Evolutionary conservation across 64 coral and sea anemone species (phyloP), one percentile per base, ranked within the genome.

Genomic region (Pocillopora verrucosa): DNA sequence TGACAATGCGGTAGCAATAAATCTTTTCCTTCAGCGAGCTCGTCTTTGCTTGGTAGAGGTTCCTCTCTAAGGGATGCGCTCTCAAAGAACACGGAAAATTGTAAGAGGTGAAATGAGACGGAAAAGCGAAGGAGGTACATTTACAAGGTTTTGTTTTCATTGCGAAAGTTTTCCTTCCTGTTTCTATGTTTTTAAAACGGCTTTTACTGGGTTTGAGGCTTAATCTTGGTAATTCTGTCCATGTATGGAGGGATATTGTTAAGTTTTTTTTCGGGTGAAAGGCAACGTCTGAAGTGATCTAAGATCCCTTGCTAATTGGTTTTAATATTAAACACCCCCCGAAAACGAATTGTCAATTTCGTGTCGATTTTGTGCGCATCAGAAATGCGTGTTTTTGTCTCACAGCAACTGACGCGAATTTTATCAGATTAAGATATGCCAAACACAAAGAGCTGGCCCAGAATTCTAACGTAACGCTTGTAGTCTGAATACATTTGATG

Each of bases 361-460:
- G 35, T 67, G 80, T 83, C 34, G 7, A 83, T 83, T 83, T 83
- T 67, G 22, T 20, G n/a, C 36, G 65, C 82, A 70, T 62, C 59
- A 61, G 34, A 81, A 63, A 81, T 81, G 79, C 79, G 19, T 81
- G 79, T 84, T 84, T 83, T 72, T 84, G 82, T 84, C n/a, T 24
- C 82, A 72, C 82, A 2, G 82, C 37, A 85, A 85, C 82, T 20
- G 64, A 37, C 26, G 37, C 36, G 37, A 72, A 13, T 84, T 68
- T 72, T 72, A 57, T 72, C 63, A 72, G 38, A 72, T 85, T 85
- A 85, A 72, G 82, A 68, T 85, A 85, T 85, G 63, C 69, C 12
- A 11, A 20, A 58, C 41, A 85, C 37, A 85, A 68, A 57, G 59
- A 81, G 45, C 82, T 13, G 20, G 19, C 64, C 19, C 63, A 72